Evolutionary conservation across 2,888 invertebrate genomes (phyloP), one percentile per base, ranked within the genome.

Genomic region (Tricholauxania praeusta): DNA sequence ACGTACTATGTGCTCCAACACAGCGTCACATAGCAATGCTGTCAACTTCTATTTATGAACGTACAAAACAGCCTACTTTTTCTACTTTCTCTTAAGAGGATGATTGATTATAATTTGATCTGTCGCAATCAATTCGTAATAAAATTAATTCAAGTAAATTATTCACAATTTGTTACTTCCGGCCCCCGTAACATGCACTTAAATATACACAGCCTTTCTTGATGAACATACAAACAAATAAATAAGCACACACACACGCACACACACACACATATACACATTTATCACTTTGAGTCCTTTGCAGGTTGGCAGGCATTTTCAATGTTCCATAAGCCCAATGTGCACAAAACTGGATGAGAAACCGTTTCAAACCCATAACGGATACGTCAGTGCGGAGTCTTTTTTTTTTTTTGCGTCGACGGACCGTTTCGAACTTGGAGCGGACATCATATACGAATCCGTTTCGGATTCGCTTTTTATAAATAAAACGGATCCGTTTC

Each of bases 41-140:
- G 39, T 39, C 39, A 39, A 39, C 39, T 39, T 7, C 39, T 39
- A 39, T 39, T 39, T 39, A 39, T 39, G 39, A 10, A 39, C 39
- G 39, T 39, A 39, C 39, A 39, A 39, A 39, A 39, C 59, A 22
- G 47, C 10, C 64, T 49, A 49, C 51, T 47, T n/a, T 22, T 19
- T 57, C n/a, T 32, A 19, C 15, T 51, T 22, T 4, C 51, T 12
- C 64, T 51, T 17, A 64, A 64, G 49, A 64, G 22, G 64, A 76
- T 78, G 78, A 78, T 78, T 78, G 78, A 78, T 78, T 76, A 72
- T 75, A 78, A 76, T 76, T 78, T 76, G 78, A 78, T 75, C 75
- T 74, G 78, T 74, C 74, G 76, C 76, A 78, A 78, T 78, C 76
- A 76, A 75, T 78, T 75, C 74, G 74, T 73, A 74, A 76, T 76